Conservation (phyloP, 2,113 vertebrate genomes). For the Rhineura floridana region DNA sequence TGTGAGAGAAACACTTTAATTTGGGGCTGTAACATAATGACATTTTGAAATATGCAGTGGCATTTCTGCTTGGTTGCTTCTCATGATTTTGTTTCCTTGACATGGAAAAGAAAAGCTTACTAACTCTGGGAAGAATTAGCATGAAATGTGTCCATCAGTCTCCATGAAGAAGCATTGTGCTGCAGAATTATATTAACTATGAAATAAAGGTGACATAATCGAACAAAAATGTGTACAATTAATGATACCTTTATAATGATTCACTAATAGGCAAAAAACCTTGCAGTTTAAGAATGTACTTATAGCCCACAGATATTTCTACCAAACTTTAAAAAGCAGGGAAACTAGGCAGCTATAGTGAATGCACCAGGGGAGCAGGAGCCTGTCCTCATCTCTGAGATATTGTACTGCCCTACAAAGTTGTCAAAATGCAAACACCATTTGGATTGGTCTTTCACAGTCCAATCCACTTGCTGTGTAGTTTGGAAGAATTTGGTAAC, state of each 20-base stretch:
- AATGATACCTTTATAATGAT: conserved; percentile 50
- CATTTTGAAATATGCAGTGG: conserved; percentile 68
- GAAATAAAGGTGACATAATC: conserved; percentile 46
- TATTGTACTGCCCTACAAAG: too few relatives aligned
- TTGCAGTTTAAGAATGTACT: too few relatives aligned
- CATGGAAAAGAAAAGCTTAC: conserved; percentile 69
- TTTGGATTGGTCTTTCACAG: too few relatives aligned
- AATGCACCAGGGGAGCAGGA: too few relatives aligned
- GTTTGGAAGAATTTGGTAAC: too few relatives aligned
- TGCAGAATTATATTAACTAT: conserved; percentile 55
- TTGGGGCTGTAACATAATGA: conserved; percentile 65
- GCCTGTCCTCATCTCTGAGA: too few relatives aligned
- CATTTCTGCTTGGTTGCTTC: conserved; percentile 74
- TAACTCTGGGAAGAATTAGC: conserved; percentile 67
- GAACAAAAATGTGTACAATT: conserved; percentile 51
- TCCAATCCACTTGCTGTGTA: too few relatives aligned
- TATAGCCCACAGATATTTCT: too few relatives aligned
- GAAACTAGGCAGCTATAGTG: too few relatives aligned
- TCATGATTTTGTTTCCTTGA: conserved; percentile 69
- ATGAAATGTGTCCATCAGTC: conserved; percentile 71
- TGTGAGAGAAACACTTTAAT: conserved; percentile 68
- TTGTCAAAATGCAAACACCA: too few relatives aligned
- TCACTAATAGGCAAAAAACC: too few relatives aligned
- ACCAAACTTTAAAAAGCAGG: too few relatives aligned
- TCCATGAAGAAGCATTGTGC: conserved; percentile 60